Conservation (phyloP, 2,797 vertebrate genomes). For the Sorex maritimensis region DNA sequence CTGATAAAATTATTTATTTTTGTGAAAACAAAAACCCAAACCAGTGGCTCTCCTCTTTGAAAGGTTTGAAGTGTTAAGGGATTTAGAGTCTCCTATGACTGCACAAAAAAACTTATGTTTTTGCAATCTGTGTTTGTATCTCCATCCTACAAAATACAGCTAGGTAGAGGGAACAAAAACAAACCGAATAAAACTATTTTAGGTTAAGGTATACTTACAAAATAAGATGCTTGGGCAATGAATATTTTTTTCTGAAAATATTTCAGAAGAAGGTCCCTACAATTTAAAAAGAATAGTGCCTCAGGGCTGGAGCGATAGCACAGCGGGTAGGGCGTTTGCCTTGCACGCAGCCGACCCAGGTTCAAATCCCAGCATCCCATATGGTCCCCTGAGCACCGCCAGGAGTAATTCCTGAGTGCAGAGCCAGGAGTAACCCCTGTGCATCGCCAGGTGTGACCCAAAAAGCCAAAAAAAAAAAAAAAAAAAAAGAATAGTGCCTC, state of each 20-base stretch:
- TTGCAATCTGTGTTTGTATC: not conserved
- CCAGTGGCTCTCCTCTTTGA: not conserved
- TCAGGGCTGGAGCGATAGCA: too few relatives aligned
- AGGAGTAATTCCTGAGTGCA: too few relatives aligned
- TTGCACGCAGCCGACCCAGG: too few relatives aligned
- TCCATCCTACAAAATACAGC: not conserved
- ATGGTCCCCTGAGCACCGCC: too few relatives aligned
- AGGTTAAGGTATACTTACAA: not conserved
- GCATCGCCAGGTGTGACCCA: too few relatives aligned
- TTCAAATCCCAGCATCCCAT: too few relatives aligned
- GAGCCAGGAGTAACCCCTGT: too few relatives aligned
- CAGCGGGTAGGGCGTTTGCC: too few relatives aligned
- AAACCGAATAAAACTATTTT: not conserved
- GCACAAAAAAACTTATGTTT: not conserved
- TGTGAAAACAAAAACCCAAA: not conserved
- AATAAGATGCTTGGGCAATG: not conserved
- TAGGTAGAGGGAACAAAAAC: not conserved
- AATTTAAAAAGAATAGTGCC: not conserved
- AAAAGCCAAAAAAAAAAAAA: slow-evolving; percentile 44
- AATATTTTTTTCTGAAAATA: slow-evolving; percentile 16
- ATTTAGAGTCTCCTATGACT: not conserved
- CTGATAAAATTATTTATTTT: not conserved
- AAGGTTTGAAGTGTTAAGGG: not conserved
- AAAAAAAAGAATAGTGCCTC: not conserved
- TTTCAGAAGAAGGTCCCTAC: not conserved